Evolutionary conservation across 1,140 invertebrate species (phyloP).

Genomic region (Semibalanus balanoides): DNA sequence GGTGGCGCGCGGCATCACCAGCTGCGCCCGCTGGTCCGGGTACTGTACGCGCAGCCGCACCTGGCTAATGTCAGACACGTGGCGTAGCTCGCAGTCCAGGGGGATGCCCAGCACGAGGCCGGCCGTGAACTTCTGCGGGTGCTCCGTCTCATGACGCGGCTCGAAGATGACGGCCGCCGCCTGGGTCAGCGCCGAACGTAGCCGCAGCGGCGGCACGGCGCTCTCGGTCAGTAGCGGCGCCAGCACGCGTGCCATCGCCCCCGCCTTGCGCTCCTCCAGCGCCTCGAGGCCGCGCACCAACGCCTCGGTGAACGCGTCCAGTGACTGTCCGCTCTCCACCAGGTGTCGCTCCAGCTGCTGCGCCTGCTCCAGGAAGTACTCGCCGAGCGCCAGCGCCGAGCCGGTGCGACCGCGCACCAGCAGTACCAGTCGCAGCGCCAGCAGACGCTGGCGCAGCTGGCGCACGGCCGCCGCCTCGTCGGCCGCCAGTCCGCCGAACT

Average conservation of each 20-base stretch:
- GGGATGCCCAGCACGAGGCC: slow-evolving; percentile 73
- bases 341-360: slow-evolving; percentile 34
- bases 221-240: slow-evolving; percentile 52
- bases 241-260: slow-evolving; percentile 58
- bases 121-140: slow-evolving; percentile 80
- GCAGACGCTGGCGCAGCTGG: slow-evolving; percentile 65
- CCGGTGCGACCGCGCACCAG: slow-evolving; percentile 46
- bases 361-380: slow-evolving; percentile 46
- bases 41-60: slow-evolving; percentile 75
- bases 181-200: slow-evolving; percentile 32
- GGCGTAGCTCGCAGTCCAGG: slow-evolving; percentile 67
- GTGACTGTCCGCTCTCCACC: slow-evolving; percentile 14
- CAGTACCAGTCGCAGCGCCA: slow-evolving; percentile 66
- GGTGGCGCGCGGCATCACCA: slow-evolving; percentile 53
- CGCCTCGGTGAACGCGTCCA: slow-evolving; percentile 58
- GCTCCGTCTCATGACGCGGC: slow-evolving; percentile 65
- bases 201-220: slow-evolving; percentile 33
- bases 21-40: slow-evolving; percentile 75
- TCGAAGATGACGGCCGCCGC: slow-evolving; percentile 69
- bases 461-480: slow-evolving; percentile 59
- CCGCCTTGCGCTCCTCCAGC: slow-evolving; percentile 69
- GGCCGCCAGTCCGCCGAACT: slow-evolving; percentile 62
- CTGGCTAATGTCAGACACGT: slow-evolving; percentile 53
- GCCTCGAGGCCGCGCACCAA: slow-evolving; percentile 60
- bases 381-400: slow-evolving; percentile 44